Conservation (phyloP, 1,140 invertebrate genomes). For the Mamestra configurata region DNA sequence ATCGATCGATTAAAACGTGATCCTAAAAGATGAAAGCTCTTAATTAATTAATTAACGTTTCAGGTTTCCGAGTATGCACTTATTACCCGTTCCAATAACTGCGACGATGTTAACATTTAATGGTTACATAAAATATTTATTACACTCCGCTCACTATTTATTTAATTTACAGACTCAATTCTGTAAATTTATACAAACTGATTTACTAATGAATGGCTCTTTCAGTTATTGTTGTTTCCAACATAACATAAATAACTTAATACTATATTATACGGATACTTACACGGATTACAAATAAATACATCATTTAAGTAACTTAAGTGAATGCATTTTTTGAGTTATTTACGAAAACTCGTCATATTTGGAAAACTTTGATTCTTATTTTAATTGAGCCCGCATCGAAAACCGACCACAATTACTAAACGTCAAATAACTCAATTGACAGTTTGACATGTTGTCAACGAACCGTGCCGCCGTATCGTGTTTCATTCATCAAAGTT, state of each 20-base stretch:
- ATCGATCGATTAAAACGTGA: background rate
- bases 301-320: too few relatives aligned
- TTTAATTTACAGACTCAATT: too few relatives aligned
- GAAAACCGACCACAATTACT: conserved; percentile 23
- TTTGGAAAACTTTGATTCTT: background rate
- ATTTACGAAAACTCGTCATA: background rate
- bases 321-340: too few relatives aligned
- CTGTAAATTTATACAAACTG: background rate
- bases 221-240: background rate
- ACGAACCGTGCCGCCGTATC: conserved; percentile 25
- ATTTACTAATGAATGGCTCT: background rate
- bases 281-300: too few relatives aligned
- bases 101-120: background rate
- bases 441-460: conserved; percentile 46
- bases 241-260: too few relatives aligned
- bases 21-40: background rate
- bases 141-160: too few relatives aligned
- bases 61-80: conserved; percentile 1
- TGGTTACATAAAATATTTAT: background rate
- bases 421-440: conserved; percentile 44
- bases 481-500: conserved; percentile 43
- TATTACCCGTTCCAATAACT: background rate
- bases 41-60: conserved; percentile 5
- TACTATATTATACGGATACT: too few relatives aligned
- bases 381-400: conserved; percentile 31